Conservation (phyloP, 2,888 invertebrate species). For the Tenthredo notha region DNA sequence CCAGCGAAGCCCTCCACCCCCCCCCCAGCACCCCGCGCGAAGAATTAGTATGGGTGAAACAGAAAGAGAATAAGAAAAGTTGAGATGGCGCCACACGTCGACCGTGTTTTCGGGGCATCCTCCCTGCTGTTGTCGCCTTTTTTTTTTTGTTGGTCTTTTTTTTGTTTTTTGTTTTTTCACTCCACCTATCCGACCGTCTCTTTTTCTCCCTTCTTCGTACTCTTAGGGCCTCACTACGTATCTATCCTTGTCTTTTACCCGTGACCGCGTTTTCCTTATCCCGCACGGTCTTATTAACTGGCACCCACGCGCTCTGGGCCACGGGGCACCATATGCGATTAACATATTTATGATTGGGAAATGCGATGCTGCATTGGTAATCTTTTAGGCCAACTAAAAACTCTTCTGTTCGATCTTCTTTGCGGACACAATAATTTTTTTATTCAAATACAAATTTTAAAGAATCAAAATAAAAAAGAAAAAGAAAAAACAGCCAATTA, state of each 20-base stretch:
- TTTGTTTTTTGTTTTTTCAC: too few species aligned
- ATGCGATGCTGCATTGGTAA: constrained; percentile 50
- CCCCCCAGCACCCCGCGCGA: constrained; percentile 71
- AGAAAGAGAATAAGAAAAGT: constrained; percentile 68
- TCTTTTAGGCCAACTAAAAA: background rate
- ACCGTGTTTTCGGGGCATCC: constrained; percentile 76
- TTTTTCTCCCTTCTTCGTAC: constrained; percentile 53
- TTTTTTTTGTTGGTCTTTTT: too few species aligned
- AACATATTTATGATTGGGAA: constrained; percentile 53
- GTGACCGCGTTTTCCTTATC: constrained; percentile 52
- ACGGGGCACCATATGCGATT: constrained; percentile 45
- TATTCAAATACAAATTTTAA: background rate
- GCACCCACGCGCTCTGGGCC: constrained; percentile 51
- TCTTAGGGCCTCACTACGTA: constrained; percentile 55
- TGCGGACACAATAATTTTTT: background rate
- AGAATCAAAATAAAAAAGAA: too few species aligned
- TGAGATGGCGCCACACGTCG: constrained; percentile 77
- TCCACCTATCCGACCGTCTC: constrained; percentile 53
- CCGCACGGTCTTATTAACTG: constrained; percentile 45
- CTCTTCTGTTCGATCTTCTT: background rate
- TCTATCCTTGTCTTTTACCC: constrained; percentile 57
- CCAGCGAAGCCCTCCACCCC: constrained; percentile 57
- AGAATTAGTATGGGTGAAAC: constrained; percentile 76
- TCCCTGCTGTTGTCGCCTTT: constrained; percentile 74
- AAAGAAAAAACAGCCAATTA: background rate